Conservation (phyloP, 2,888 invertebrate species). For the Tetramorium bicarinatum region DNA sequence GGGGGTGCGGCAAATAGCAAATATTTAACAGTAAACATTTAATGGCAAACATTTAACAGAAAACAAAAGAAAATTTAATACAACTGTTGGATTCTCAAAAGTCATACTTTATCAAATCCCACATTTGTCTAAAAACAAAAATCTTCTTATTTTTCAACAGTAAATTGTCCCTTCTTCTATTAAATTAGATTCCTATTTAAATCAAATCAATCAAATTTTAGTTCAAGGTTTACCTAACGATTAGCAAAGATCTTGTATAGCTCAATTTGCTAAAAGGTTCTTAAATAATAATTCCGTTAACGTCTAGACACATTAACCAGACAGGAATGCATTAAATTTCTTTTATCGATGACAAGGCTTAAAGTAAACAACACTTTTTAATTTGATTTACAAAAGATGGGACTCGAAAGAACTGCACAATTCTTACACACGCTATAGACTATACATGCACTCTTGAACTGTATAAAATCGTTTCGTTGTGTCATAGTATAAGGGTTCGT, state of each 20-base stretch:
- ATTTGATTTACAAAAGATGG: background rate
- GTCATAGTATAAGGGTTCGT: background rate
- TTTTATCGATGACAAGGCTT: background rate
- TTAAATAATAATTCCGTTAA: background rate
- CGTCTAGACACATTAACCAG: constrained; percentile 14
- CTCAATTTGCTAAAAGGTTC: background rate
- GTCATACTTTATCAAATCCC: background rate
- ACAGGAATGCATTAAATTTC: background rate
- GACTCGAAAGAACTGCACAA: background rate
- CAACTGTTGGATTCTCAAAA: background rate
- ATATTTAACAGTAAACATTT: background rate
- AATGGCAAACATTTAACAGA: background rate
- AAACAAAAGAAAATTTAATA: constrained; percentile 12
- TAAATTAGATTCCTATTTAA: background rate
- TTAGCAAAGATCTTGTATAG: background rate
- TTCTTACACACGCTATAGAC: background rate
- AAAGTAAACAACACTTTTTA: background rate
- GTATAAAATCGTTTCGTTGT: background rate
- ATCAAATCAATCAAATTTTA: background rate
- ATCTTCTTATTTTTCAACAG: background rate
- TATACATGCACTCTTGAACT: background rate
- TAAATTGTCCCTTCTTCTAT: background rate
- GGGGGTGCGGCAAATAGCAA: background rate
- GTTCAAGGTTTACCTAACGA: background rate
- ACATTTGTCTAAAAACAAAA: background rate